Evolutionary conservation across 1,140 invertebrate species (phyloP).

Genomic region (Drosophila nikananu): DNA sequence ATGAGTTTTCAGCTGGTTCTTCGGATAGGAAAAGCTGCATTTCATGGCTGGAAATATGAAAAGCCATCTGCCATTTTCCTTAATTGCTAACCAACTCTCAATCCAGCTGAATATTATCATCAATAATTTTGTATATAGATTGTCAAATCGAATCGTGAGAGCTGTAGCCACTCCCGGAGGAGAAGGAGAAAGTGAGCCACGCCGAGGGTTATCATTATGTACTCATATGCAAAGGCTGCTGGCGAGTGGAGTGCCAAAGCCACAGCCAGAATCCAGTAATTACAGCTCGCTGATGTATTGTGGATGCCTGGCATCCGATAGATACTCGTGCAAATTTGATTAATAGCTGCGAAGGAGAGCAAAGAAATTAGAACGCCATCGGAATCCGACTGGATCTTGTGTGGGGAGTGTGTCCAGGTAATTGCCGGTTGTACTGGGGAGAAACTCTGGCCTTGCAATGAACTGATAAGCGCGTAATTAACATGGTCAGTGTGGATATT

Average conservation of each 20-base stretch:
- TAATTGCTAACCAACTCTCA: constrained; percentile 32
- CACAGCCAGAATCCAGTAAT: constrained; percentile 51
- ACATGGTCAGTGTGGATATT: constrained; percentile 33
- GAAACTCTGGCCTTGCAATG: constrained; percentile 57
- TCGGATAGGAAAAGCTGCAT: background rate
- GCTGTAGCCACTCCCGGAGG: constrained; percentile 26
- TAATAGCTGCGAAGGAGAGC: constrained; percentile 49
- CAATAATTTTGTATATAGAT: constrained; percentile 37
- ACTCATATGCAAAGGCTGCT: constrained; percentile 31
- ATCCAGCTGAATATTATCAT: constrained; percentile 29
- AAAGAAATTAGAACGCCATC: constrained; percentile 45
- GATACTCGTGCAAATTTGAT: constrained; percentile 46
- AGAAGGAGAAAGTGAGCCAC: constrained; percentile 56
- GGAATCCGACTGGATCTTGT: constrained; percentile 27
- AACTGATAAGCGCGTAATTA: constrained; percentile 81
- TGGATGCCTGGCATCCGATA: constrained; percentile 57
- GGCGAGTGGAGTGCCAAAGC: constrained; percentile 22
- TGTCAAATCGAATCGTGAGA: constrained; percentile 29
- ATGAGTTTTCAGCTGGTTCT: constrained; percentile 22
- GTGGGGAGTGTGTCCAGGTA: constrained; percentile 27
- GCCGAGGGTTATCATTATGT: constrained; percentile 64
- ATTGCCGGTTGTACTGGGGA: constrained; percentile 20
- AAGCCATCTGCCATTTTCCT: background rate
- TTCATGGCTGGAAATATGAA: background rate
- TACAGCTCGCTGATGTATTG: constrained; percentile 40